Evolutionary conservation across 2,888 invertebrate genomes (phyloP).

Genomic region (Phortica okadai): DNA sequence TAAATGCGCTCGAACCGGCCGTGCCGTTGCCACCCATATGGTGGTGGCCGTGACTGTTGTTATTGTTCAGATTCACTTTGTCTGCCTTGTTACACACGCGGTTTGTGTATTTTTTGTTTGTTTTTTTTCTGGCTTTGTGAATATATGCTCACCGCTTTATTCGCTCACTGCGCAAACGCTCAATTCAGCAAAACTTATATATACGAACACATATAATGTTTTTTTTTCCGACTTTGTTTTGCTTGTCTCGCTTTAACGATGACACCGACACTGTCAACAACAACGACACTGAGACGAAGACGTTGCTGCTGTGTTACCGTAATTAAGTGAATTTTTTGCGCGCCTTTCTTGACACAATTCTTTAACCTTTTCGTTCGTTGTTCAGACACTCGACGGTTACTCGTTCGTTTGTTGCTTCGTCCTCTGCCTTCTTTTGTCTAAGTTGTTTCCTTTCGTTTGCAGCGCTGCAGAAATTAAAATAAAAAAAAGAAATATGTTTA

Average conservation of each 20-base stretch:
- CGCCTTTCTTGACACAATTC: constrained; percentile 30
- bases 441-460: neutral
- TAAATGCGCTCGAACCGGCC: constrained; percentile 64
- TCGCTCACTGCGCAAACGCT: constrained; percentile 10
- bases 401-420: neutral
- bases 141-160: neutral
- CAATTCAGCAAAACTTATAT: neutral
- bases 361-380: neutral
- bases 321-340: constrained; percentile 26
- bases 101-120: neutral
- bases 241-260: neutral
- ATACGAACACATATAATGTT: no score
- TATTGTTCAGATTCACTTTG: constrained; percentile 53
- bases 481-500: neutral
- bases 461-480: constrained; percentile 3
- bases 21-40: constrained; percentile 71
- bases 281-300: neutral
- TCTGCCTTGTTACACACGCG: neutral
- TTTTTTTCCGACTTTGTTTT: neutral
- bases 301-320: neutral
- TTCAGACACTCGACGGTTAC: neutral
- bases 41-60: constrained; percentile 45
- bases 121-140: neutral
- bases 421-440: neutral
- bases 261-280: neutral